Evolutionary conservation across 2,888 invertebrate genomes (phyloP).

Genomic region (Andrena flavipes): DNA sequence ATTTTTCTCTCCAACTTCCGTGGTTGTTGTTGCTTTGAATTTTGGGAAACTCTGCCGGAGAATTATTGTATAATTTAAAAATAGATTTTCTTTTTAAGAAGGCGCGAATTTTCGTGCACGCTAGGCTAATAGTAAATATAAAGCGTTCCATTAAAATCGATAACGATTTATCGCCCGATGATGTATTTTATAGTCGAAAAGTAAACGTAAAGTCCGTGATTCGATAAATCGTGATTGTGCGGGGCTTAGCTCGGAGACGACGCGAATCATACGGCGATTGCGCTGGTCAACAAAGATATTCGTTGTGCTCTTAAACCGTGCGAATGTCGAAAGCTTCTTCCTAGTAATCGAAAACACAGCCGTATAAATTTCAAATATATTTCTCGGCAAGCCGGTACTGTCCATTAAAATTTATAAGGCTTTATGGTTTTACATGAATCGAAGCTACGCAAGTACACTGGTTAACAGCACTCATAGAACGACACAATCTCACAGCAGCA

Average conservation of each 20-base stretch:
- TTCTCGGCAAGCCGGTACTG: too few relatives aligned
- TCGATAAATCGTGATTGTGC: constrained; percentile 46
- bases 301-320: constrained; percentile 20
- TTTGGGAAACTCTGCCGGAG: neutral
- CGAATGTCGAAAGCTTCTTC: constrained; percentile 3
- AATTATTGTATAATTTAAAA: neutral
- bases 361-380: neutral
- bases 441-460: too few relatives aligned
- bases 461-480: too few relatives aligned
- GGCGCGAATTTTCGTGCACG: neutral
- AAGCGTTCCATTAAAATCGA: constrained; percentile 12
- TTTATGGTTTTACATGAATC: too few relatives aligned
- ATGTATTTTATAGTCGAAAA: constrained; percentile 43
- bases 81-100: neutral
- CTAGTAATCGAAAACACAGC: neutral
- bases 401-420: neutral
- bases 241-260: constrained; percentile 16
- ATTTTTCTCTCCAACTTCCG: neutral
- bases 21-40: neutral
- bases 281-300: constrained; percentile 42
- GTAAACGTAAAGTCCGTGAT: constrained; percentile 23
- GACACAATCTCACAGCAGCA: too few relatives aligned
- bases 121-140: neutral
- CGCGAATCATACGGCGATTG: constrained; percentile 10
- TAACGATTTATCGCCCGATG: constrained; percentile 38